These are phyloP conservation scores for Acinonyx jubatus DNA, from an alignment of 2,113 vertebrate genomes.

Conservation along the genomic window DNA sequence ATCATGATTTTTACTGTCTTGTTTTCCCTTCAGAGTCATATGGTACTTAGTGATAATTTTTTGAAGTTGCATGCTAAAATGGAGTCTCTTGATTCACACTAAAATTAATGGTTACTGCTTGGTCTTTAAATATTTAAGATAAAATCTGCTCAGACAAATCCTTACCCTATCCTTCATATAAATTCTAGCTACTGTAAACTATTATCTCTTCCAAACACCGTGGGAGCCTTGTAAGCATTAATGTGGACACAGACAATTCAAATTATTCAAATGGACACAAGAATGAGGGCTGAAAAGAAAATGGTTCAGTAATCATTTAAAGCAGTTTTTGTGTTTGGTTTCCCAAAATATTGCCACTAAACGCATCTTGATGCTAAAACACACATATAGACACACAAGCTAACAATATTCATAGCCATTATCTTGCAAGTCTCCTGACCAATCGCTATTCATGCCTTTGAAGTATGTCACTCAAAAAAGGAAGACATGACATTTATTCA, in stretches of 20 bases:
- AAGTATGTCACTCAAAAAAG: not conserved
- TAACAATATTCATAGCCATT: not conserved
- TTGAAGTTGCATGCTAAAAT: constrained; percentile 66
- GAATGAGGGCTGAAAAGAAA: not conserved
- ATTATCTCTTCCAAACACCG: constrained; percentile 40
- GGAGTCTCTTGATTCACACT: constrained; percentile 68
- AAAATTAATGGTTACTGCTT: constrained; percentile 70
- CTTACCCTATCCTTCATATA: constrained; percentile 50
- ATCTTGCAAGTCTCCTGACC: not conserved
- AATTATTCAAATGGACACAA: constrained; percentile 38
- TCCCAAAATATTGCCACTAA: not conserved
- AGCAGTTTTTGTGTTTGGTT: constrained; percentile 15
- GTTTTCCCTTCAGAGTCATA: constrained; percentile 47
- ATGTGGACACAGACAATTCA: not conserved
- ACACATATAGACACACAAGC: not conserved
- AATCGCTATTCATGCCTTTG: not conserved
- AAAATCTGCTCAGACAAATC: constrained; percentile 72
- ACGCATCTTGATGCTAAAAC: not conserved
- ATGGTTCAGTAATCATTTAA: constrained; percentile 13
- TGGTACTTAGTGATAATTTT: constrained; percentile 51
- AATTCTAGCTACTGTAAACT: constrained; percentile 43
- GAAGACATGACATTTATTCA: not conserved
- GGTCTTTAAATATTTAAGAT: constrained; percentile 81
- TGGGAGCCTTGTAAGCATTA: constrained; percentile 21
- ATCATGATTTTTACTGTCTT: constrained; percentile 32